Base-by-base conservation (phyloP, 1,140 invertebrate genomes). In the Apis laboriosa region DNA sequence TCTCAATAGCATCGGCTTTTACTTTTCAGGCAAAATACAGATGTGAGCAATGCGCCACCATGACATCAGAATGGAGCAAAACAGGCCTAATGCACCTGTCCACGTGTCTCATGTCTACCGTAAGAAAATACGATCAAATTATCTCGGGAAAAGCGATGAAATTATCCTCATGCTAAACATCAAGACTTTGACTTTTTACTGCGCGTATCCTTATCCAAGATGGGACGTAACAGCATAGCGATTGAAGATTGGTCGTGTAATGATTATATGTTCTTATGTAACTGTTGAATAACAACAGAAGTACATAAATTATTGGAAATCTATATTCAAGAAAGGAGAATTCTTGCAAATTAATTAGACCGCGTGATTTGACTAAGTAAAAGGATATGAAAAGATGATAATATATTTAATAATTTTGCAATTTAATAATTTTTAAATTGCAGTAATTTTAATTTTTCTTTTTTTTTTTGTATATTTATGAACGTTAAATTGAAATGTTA, bases 1-100 rank as follows among this genome's bases (percentile, higher is more conserved):
- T n/a, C 63, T 3, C 56, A 86, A 89, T 86, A 89, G 21, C 79
- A 89, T 87, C 86, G 87, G 75, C 24, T 24, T 78, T 89, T 80
- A 86, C 86, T 89, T 89, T 86, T 75, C 70, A 43, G 53, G 53
- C 77, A 49, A 86, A 86, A 81, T 85, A 85, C 86, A 85, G 80
- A 85, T 84, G 85, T 61, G 76, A 67, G 43, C 12, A 21, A 34
- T 60, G 80, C 51, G 51, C 19, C 55, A 58, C 76, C 15, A 19
- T 66, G 80, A 81, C 86, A 81, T 87, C 85, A 78, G 86, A 86
- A 86, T 86, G 84, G 77, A 56, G 60, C 60, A n/a, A 53, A 63
- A 43, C 78, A 60, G 5, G 68, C 73, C 73, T 55, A 71, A 77
- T 78, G 67, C 79, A 80, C 86, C 84, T 87, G 86, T 83, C 84